Conservation (phyloP, 2,888 invertebrate genomes). For the Invenusta paracnida region DNA sequence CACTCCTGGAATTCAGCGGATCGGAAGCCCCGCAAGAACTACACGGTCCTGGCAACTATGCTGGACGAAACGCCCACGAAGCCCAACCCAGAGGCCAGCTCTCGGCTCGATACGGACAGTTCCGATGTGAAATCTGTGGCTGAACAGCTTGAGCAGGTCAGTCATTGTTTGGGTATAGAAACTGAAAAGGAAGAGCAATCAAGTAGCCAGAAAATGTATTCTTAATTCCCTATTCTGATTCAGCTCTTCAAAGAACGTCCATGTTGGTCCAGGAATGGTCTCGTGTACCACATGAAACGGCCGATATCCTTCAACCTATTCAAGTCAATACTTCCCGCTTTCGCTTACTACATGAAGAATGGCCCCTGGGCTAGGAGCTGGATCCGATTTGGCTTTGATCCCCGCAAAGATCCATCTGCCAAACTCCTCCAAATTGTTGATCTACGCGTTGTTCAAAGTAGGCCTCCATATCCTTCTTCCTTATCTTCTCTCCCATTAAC, state of each 20-base stretch:
- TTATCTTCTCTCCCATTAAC: not conserved
- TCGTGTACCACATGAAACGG: slow-evolving; percentile 61
- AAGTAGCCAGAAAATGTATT: too few relatives aligned
- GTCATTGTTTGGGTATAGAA: not conserved
- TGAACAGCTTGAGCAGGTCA: not conserved
- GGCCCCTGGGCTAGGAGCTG: slow-evolving; percentile 88
- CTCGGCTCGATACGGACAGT: not conserved
- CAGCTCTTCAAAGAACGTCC: slow-evolving; percentile 79
- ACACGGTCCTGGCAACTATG: not conserved
- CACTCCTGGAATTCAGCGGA: not conserved
- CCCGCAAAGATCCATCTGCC: slow-evolving; percentile 72
- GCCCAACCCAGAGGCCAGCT: not conserved
- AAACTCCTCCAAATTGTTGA: slow-evolving; percentile 83
- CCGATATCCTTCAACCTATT: slow-evolving; percentile 46
- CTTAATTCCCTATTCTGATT: too few relatives aligned
- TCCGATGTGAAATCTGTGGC: not conserved
- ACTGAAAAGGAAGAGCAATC: slow-evolving; percentile 50
- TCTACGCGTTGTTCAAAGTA: slow-evolving; percentile 63
- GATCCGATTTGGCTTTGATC: slow-evolving; percentile 85
- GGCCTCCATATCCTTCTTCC: slow-evolving; percentile 42
- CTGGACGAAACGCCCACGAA: not conserved
- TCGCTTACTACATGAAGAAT: slow-evolving; percentile 77
- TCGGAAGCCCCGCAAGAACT: slow-evolving; percentile 6
- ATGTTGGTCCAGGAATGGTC: slow-evolving; percentile 77
- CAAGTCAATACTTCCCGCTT: slow-evolving; percentile 69